Percentiles rank a stretch among this genome's conserved stretches.
Conservation (phyloP, 2,888 invertebrate genomes). For the Pantelozetes paolii region DNA sequence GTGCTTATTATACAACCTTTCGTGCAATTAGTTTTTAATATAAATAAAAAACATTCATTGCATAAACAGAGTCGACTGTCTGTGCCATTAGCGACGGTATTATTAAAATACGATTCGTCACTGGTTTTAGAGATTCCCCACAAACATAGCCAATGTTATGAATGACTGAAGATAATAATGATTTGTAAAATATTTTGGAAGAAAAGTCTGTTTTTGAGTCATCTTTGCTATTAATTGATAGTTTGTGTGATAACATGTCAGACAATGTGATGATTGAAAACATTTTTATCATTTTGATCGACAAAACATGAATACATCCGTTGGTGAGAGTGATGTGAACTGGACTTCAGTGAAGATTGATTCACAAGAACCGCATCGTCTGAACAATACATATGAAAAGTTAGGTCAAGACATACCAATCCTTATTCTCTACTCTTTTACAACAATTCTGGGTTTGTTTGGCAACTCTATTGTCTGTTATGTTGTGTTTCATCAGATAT, state of each 20-base stretch:
- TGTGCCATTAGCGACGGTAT: too few relatives aligned
- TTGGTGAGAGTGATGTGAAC: neutral
- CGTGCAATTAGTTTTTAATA: too few relatives aligned
- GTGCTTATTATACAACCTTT: too few relatives aligned
- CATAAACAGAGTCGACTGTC: too few relatives aligned
- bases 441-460: neutral
- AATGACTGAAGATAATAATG: too few relatives aligned
- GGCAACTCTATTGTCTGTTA: constrained; percentile 38
- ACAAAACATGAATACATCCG: neutral
- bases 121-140: too few relatives aligned
- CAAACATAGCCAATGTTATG: too few relatives aligned
- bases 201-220: too few relatives aligned
- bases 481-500: constrained; percentile 14
- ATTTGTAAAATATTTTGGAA: too few relatives aligned
- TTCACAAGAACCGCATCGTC: neutral
- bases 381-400: neutral
- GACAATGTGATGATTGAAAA: neutral
- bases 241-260: neutral
- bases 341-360: neutral
- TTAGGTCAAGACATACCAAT: constrained; percentile 19
- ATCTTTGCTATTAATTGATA: too few relatives aligned
- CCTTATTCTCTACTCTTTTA: constrained; percentile 6
- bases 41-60: too few relatives aligned
- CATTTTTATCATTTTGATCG: neutral
- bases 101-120: too few relatives aligned